These are phyloP conservation scores for Rhinophrynus dorsalis DNA, from an alignment of 2,797 vertebrate genomes.

Conservation along the genomic window DNA sequence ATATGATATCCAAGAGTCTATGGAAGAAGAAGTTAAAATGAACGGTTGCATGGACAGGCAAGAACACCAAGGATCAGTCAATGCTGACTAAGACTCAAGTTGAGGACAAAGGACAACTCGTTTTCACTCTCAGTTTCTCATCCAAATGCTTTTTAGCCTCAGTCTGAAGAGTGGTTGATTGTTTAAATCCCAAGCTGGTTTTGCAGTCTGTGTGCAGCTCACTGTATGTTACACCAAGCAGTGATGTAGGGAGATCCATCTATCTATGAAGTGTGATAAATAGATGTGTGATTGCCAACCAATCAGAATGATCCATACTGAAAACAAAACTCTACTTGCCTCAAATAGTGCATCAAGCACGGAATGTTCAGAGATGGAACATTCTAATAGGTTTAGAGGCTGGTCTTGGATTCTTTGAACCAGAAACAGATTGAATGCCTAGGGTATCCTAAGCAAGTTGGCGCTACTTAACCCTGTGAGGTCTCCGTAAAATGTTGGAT, in stretches of 20 bases:
- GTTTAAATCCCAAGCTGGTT: constrained; percentile 2
- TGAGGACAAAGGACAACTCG: not conserved
- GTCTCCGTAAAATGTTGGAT: too few relatives aligned
- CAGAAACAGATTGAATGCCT: not conserved
- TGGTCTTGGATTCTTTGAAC: not conserved
- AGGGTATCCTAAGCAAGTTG: not conserved
- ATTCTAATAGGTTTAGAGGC: not conserved
- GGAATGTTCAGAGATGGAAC: not conserved
- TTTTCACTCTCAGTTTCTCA: constrained; percentile 2
- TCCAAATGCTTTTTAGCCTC: constrained; percentile 1
- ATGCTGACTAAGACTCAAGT: constrained; percentile 57
- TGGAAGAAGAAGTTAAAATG: constrained; percentile 67
- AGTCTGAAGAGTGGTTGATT: not conserved
- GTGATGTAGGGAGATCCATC: not conserved
- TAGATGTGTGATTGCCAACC: not conserved
- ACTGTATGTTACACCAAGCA: constrained; percentile 14
- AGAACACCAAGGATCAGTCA: constrained; percentile 52
- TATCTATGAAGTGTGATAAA: not conserved
- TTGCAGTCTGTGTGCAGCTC: constrained; percentile 27
- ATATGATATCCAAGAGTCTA: constrained; percentile 80
- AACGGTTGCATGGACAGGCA: constrained; percentile 78
- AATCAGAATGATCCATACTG: constrained; percentile 2
- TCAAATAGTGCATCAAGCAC: constrained; percentile 2
- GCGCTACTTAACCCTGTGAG: too few relatives aligned
- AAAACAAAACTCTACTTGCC: not conserved